Evolutionary conservation across 2,888 invertebrate genomes (phyloP).

Genomic region (Habroteleia sp.): DNA sequence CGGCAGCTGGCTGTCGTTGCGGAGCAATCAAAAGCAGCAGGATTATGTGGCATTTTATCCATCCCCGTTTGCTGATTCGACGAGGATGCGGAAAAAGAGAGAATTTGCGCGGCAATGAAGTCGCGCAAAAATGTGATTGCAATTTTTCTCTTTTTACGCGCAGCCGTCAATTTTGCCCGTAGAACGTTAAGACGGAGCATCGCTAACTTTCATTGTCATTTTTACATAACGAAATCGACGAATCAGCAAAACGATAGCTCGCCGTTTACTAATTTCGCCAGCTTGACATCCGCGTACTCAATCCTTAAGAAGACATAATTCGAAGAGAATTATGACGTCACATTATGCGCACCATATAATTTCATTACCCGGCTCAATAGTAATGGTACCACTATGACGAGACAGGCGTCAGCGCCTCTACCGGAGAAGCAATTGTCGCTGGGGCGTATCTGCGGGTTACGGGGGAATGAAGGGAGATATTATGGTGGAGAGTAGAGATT

Average conservation of each 20-base stretch:
- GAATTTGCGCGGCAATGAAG: constrained; percentile 49
- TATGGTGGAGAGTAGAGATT: no score
- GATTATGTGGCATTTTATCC: constrained; percentile 75
- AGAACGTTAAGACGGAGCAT: constrained; percentile 61
- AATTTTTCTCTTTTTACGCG: constrained; percentile 58
- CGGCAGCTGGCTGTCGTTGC: constrained; percentile 60
- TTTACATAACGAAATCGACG: constrained; percentile 59
- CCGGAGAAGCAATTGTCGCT: no score
- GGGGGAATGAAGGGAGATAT: no score
- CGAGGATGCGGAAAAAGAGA: constrained; percentile 31
- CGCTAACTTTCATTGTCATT: constrained; percentile 46
- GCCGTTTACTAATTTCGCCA: constrained; percentile 39
- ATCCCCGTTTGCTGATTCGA: constrained; percentile 68
- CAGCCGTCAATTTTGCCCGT: constrained; percentile 55
- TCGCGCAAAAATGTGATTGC: constrained; percentile 63
- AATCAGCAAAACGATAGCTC: constrained; percentile 54
- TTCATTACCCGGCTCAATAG: constrained; percentile 26
- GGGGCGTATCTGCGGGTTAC: no score
- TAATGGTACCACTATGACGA: no score
- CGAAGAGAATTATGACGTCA: constrained; percentile 1
- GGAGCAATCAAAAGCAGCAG: constrained; percentile 71
- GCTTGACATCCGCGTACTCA: constrained; percentile 19
- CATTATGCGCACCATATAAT: constrained; percentile 21
- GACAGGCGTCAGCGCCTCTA: no score
- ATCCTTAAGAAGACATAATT: constrained; percentile 1